Conservation (phyloP, 2,113 vertebrate species). For the Hepsetus odoe region DNA sequence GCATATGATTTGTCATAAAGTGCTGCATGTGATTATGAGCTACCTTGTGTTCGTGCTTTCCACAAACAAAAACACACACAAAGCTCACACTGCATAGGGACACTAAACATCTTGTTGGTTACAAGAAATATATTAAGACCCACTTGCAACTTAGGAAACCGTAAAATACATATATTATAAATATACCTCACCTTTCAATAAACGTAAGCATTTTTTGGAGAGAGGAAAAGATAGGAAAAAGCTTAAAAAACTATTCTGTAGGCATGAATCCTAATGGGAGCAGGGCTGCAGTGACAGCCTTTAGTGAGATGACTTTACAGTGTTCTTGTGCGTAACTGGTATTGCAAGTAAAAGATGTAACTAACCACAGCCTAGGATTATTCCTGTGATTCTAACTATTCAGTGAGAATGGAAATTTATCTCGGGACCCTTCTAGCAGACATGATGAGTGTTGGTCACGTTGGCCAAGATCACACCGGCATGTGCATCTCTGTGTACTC, state of each 20-base stretch:
- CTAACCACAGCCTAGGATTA: not conserved
- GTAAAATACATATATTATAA: slow-evolving; percentile 25
- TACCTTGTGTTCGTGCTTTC: not conserved
- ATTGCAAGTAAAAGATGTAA: not conserved
- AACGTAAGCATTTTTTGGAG: not conserved
- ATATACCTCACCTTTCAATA: slow-evolving; percentile 3
- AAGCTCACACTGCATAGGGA: not conserved
- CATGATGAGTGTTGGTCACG: not conserved
- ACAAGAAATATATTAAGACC: slow-evolving; percentile 12
- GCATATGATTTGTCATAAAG: slow-evolving; percentile 40
- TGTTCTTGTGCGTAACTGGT: not conserved
- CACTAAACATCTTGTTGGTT: not conserved
- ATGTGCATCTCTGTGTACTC: slow-evolving; percentile 97
- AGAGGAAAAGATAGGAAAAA: not conserved
- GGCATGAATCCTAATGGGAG: not conserved
- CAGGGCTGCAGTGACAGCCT: not conserved
- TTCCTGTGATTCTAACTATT: not conserved
- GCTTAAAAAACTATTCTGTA: not conserved
- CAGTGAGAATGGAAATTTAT: not conserved
- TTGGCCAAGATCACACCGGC: slow-evolving; percentile 79
- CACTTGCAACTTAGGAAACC: slow-evolving; percentile 3
- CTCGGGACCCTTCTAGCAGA: not conserved
- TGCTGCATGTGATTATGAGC: slow-evolving; percentile 34
- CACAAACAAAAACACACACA: slow-evolving; percentile 24
- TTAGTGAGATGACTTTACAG: not conserved